A percentile compares a stretch with the other conserved stretches of the same genome.
Conservation (phyloP, 2,888 invertebrate genomes). For the Meiosimyza platycephala region DNA sequence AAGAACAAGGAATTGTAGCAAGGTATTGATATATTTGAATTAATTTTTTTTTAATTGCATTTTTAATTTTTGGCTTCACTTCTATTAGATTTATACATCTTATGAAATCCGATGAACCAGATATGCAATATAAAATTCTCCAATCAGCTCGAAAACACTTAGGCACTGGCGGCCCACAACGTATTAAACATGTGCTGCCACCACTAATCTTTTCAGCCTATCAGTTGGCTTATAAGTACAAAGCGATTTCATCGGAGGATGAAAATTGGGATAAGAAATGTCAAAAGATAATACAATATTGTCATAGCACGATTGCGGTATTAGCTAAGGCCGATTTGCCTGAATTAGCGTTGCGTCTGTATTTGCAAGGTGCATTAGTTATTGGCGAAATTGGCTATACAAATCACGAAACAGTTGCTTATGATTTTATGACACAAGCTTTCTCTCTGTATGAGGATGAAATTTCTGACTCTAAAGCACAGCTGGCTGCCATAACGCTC, state of each 20-base stretch:
- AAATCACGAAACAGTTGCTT: conserved; percentile 96
- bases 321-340: conserved; percentile 95
- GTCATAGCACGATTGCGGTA: conserved; percentile 93
- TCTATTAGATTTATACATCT: conserved; percentile 80
- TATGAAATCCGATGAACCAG: conserved; percentile 81
- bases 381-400: conserved; percentile 93
- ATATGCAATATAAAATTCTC: conserved; percentile 91
- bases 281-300: conserved; percentile 97
- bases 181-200: conserved; percentile 92
- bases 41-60: too few relatives aligned
- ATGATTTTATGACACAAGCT: conserved; percentile 95
- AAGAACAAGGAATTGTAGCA: conserved; percentile 92
- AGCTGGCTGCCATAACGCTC: conserved; percentile 93
- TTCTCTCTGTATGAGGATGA: conserved; percentile 99
- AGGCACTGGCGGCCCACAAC: conserved; percentile 87
- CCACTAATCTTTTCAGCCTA: conserved; percentile 95
- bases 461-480: conserved; percentile 96
- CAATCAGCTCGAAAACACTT: conserved; percentile 90
- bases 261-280: conserved; percentile 99
- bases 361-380: conserved; percentile 94
- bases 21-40: conserved; percentile 67
- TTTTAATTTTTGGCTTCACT: neutral
- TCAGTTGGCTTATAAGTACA: conserved; percentile 86
- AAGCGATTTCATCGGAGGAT: conserved; percentile 83
- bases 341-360: conserved; percentile 91